phyloP scores from a whole-genome alignment of 2,113 vertebrate genomes.

The Columbina picui region DNA sequence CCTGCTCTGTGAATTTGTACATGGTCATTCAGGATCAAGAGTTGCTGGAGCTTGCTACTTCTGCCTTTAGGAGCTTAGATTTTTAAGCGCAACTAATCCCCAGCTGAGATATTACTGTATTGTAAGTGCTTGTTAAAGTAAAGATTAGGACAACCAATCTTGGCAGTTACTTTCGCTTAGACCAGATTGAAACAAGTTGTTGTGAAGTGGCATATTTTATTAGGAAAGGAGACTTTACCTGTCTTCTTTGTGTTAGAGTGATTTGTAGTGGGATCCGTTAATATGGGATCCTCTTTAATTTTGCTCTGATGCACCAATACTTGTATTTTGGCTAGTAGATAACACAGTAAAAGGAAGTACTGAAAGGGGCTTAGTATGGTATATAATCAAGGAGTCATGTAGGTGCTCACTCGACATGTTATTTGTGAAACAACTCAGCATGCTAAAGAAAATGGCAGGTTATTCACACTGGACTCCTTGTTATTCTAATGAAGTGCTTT shows the following conservation, averaged over 20 bases:
- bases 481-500: neutral
- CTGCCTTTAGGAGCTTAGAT: neutral
- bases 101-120: neutral
- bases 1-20: neutral
- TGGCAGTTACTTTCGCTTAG: neutral
- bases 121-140: slow-evolving; percentile 5
- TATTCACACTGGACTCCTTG: slow-evolving; percentile 11
- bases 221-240: neutral
- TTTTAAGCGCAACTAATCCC: neutral
- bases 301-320: neutral
- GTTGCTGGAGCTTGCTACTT: neutral
- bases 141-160: neutral
- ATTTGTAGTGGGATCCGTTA: neutral
- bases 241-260: neutral
- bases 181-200: neutral
- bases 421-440: neutral
- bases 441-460: neutral
- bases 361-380: neutral
- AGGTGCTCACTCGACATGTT: neutral
- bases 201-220: neutral
- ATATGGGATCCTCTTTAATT: neutral
- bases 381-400: neutral
- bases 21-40: neutral
- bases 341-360: neutral
- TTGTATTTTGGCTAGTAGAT: neutral